These are phyloP conservation scores for Caenorhabditis sp. DNA, from an alignment of 2,888 invertebrate species.

Conservation along the genomic window DNA sequence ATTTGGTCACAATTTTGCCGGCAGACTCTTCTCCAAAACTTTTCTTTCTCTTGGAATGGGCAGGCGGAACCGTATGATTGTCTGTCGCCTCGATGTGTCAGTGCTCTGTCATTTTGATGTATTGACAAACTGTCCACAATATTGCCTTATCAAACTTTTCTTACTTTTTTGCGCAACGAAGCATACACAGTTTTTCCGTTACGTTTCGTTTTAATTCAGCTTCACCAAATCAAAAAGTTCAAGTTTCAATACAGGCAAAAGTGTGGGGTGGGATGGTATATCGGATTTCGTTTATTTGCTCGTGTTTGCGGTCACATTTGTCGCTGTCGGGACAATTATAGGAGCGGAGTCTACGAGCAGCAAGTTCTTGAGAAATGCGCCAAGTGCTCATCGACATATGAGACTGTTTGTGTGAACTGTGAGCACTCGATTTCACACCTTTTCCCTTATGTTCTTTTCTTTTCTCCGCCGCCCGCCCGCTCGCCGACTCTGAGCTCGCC, in stretches of 20 bases:
- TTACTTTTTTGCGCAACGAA: background rate
- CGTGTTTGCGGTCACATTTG: conserved; percentile 54
- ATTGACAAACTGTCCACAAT: conserved; percentile 32
- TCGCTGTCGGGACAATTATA: conserved; percentile 41
- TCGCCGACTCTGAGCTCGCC: background rate
- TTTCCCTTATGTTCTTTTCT: conserved; percentile 19
- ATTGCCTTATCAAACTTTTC: conserved; percentile 24
- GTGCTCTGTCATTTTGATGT: conserved; percentile 26
- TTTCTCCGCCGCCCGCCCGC: background rate
- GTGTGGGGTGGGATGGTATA: conserved; percentile 34
- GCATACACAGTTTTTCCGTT: background rate
- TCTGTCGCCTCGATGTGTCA: background rate
- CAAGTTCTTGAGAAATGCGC: conserved; percentile 60
- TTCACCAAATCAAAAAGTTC: conserved; percentile 17
- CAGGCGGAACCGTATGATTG: too few species aligned
- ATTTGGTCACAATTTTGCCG: background rate
- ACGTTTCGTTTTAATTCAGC: background rate
- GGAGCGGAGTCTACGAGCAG: conserved; percentile 26
- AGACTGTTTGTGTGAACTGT: conserved; percentile 54
- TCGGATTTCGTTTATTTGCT: conserved; percentile 53
- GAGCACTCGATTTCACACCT: conserved; percentile 48
- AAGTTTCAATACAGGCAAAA: conserved; percentile 5
- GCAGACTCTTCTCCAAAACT: too few species aligned
- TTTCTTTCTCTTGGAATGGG: too few species aligned
- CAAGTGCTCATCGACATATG: conserved; percentile 56